phyloP scores from a whole-genome alignment of 1,140 invertebrate genomes.

The Zelostemma sp. region DNA sequence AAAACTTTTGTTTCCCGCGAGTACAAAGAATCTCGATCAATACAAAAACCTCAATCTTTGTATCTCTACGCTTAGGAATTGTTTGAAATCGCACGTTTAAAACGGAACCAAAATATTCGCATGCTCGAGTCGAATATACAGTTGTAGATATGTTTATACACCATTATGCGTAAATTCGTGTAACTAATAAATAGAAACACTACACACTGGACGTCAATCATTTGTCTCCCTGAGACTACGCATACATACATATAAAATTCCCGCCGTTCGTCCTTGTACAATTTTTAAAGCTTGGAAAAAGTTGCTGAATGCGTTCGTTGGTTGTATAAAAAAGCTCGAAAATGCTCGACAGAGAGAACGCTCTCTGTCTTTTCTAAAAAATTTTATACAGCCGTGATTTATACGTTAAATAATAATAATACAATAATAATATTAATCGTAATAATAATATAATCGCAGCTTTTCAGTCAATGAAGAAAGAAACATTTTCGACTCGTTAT shows the following conservation, averaged over 20 bases:
- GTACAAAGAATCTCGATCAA: conserved; percentile 1
- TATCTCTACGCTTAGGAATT: background rate
- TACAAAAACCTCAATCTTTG: conserved; percentile 7
- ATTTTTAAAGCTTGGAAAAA: background rate
- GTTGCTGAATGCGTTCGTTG: background rate
- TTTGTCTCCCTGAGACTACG: conserved; percentile 19
- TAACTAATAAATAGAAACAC: conserved; percentile 8
- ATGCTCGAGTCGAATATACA: conserved; percentile 9
- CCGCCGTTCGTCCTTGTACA: conserved; percentile 7
- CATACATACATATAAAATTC: conserved; percentile 21
- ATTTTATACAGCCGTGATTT: background rate
- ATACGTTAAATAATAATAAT: background rate
- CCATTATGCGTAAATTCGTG: conserved; percentile 13
- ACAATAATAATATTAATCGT: background rate
- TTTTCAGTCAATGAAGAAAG: background rate
- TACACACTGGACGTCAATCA: conserved; percentile 34
- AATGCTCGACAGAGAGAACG: background rate
- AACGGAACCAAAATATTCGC: background rate
- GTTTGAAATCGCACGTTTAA: background rate
- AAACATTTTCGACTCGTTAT: conserved; percentile 23
- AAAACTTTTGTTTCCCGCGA: conserved; percentile 15
- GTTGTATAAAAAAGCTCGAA: background rate
- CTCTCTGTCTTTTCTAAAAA: background rate
- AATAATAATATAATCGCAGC: background rate
- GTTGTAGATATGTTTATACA: conserved; percentile 38